Conservation (phyloP, 2,113 vertebrate genomes). For the Elanus axillaris region DNA sequence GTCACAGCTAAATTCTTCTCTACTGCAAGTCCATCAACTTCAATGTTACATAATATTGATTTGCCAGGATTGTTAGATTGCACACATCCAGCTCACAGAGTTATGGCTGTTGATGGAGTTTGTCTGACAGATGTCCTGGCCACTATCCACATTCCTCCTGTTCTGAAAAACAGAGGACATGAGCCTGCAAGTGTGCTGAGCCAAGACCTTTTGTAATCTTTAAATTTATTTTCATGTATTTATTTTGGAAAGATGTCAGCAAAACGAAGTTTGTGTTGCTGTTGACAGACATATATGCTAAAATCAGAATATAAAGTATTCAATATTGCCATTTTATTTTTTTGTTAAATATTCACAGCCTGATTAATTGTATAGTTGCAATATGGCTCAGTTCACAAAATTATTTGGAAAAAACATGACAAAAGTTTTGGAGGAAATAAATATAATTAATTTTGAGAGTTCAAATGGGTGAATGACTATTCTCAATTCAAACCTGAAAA, state of each 20-base stretch:
- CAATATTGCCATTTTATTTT: not conserved
- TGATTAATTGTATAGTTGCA: not conserved
- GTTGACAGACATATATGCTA: not conserved
- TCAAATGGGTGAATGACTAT: not conserved
- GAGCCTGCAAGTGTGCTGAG: not conserved
- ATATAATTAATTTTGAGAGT: not conserved
- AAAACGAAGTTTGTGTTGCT: not conserved
- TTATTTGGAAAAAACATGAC: not conserved
- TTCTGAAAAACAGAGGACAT: conserved; percentile 42
- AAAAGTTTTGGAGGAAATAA: not conserved
- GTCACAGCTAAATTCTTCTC: not conserved
- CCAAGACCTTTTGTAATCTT: conserved; percentile 20
- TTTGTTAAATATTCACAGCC: not conserved
- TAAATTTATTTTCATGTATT: conserved; percentile 15
- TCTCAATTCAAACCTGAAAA: not conserved
- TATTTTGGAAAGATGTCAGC: not conserved
- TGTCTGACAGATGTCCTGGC: conserved; percentile 54
- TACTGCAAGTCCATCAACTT: not conserved
- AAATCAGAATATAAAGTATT: not conserved
- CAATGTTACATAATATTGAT: not conserved
- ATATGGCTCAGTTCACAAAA: not conserved
- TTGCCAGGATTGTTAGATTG: conserved; percentile 34
- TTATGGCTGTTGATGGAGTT: conserved; percentile 1
- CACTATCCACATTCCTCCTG: conserved; percentile 20
- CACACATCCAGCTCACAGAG: not conserved